phyloP scores from a whole-genome alignment of 2,797 vertebrate species.

The Mico argentatus region DNA sequence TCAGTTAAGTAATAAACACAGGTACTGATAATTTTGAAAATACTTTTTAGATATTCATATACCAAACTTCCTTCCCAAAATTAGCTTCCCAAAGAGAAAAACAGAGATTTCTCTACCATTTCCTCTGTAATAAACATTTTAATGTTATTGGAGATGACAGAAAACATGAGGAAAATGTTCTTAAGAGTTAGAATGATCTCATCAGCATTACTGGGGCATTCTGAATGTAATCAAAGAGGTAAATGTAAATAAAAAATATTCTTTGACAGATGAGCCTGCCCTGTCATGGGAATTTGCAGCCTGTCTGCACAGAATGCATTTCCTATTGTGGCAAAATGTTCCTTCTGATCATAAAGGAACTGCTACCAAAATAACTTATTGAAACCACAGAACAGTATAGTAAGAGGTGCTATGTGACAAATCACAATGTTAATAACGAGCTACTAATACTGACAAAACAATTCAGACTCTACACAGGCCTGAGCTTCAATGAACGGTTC shows the following conservation, averaged over 20 bases:
- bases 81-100: conserved; percentile 44
- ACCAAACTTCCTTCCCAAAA: conserved; percentile 10
- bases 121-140: conserved; percentile 46
- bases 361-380: conserved; percentile 35
- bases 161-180: conserved; percentile 46
- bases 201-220: conserved; percentile 63
- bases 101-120: conserved; percentile 12
- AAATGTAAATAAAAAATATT: conserved; percentile 56
- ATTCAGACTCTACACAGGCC: background rate
- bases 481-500: background rate
- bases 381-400: background rate
- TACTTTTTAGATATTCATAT: conserved; percentile 3
- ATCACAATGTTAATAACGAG: conserved; percentile 44
- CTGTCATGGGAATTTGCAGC: conserved; percentile 61
- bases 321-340: conserved; percentile 62
- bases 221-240: conserved; percentile 61
- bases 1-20: conserved; percentile 51
- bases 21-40: conserved; percentile 4
- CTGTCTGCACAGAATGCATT: conserved; percentile 60
- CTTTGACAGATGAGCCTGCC: conserved; percentile 66
- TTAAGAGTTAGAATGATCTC: conserved; percentile 57
- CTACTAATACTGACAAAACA: conserved; percentile 39
- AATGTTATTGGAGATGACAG: conserved; percentile 9
- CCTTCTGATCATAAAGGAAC: conserved; percentile 58
- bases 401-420: background rate